phyloP scores from a whole-genome alignment of 2,888 invertebrate species.

The Hydraecia micacea region DNA sequence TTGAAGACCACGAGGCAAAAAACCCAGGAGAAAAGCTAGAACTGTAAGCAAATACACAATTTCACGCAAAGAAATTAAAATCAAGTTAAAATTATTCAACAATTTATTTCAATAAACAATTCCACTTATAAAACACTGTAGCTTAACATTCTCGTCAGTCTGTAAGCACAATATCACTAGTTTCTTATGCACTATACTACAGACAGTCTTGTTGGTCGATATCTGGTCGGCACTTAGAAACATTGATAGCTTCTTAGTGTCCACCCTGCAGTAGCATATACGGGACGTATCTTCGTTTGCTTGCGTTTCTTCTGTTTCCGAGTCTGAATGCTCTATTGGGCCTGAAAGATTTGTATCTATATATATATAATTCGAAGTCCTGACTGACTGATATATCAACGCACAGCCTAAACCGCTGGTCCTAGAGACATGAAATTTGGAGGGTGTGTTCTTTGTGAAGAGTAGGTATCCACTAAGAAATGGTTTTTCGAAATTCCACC shows the following conservation, averaged over 20 bases:
- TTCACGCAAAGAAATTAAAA: not conserved
- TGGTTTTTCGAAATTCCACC: too few relatives aligned
- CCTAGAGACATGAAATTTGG: too few relatives aligned
- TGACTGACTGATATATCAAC: too few relatives aligned
- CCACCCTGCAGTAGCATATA: conserved; percentile 91
- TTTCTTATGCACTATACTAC: conserved; percentile 94
- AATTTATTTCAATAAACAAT: conserved; percentile 83
- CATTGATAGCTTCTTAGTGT: conserved; percentile 94
- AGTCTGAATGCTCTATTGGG: conserved; percentile 86
- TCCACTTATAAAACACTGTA: conserved; percentile 95
- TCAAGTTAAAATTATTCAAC: not conserved
- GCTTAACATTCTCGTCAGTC: conserved; percentile 93
- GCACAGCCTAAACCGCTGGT: too few relatives aligned
- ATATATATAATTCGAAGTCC: too few relatives aligned
- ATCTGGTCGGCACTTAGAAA: conserved; percentile 95
- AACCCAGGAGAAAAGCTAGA: not conserved
- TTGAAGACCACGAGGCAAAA: not conserved
- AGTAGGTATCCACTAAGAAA: too few relatives aligned
- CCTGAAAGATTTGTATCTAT: conserved; percentile 70
- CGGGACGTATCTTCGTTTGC: conserved; percentile 81
- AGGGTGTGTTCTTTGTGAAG: too few relatives aligned
- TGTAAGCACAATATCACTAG: conserved; percentile 94
- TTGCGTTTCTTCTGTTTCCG: conserved; percentile 85
- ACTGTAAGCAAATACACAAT: not conserved
- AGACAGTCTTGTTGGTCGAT: conserved; percentile 93